Evolutionary conservation across 1,140 invertebrate genomes (phyloP).

Genomic region (Drosophila lowei): DNA sequence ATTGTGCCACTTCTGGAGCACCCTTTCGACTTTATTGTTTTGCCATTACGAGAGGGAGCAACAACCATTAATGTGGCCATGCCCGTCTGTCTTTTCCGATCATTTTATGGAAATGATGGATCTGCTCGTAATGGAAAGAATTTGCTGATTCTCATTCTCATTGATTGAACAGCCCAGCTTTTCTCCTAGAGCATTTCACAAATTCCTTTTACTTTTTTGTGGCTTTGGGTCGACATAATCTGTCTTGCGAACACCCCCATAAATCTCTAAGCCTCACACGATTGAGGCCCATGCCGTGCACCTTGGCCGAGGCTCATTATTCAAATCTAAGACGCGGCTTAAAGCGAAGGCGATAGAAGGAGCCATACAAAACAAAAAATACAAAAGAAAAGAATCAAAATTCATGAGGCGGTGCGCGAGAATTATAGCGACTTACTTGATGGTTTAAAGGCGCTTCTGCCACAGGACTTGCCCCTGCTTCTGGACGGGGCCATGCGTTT

Average conservation of each 20-base stretch:
- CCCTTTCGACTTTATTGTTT: too few relatives aligned
- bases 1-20: neutral
- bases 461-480: slow-evolving; percentile 9
- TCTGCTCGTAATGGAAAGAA: too few relatives aligned
- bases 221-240: slow-evolving; percentile 14
- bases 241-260: slow-evolving; percentile 36
- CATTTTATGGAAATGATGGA: too few relatives aligned
- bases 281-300: slow-evolving; percentile 43
- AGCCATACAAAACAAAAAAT: slow-evolving; percentile 22
- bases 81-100: too few relatives aligned
- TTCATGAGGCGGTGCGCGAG: slow-evolving; percentile 71
- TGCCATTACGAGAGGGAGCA: too few relatives aligned
- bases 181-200: too few relatives aligned
- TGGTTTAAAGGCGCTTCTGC: slow-evolving; percentile 46
- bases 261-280: slow-evolving; percentile 45
- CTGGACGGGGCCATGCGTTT: slow-evolving; percentile 65
- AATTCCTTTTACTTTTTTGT: too few relatives aligned
- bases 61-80: too few relatives aligned
- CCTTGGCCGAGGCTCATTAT: slow-evolving; percentile 57
- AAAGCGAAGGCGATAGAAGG: slow-evolving; percentile 31
- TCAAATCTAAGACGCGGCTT: slow-evolving; percentile 69
- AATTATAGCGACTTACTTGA: slow-evolving; percentile 75
- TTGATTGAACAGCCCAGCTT: too few relatives aligned
- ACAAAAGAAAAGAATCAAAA: slow-evolving; percentile 60
- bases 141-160: too few relatives aligned